phyloP scores from a whole-genome alignment of 2,113 vertebrate genomes.

The Ptilorrhoa leucosticta region DNA sequence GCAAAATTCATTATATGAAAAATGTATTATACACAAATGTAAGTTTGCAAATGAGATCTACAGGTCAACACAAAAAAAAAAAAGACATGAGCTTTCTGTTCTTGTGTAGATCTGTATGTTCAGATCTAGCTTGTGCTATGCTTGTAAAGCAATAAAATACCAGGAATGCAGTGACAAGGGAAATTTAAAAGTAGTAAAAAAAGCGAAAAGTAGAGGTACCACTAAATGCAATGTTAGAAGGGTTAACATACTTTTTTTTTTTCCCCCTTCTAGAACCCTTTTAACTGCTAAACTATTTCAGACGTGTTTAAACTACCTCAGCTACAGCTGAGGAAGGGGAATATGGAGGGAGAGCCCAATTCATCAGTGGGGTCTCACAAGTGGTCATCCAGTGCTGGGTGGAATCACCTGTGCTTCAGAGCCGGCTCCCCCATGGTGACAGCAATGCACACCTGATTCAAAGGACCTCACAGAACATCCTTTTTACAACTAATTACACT shows the following conservation, averaged over 20 bases:
- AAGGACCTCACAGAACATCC: not conserved
- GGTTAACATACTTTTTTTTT: not conserved
- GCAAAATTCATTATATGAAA: not conserved
- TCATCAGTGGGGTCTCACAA: fast-evolving
- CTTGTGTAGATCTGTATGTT: not conserved
- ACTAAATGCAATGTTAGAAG: not conserved
- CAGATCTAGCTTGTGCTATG: not conserved
- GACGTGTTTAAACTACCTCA: not conserved
- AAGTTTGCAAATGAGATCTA: not conserved
- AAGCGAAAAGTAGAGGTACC: not conserved
- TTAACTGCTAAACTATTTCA: not conserved
- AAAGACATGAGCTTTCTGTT: not conserved
- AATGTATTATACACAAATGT: not conserved
- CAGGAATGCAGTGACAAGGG: not conserved
- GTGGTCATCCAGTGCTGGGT: fast-evolving
- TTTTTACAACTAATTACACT: not conserved
- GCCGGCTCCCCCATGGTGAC: fast-evolving
- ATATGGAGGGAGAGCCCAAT: fast-evolving
- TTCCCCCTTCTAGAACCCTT: not conserved
- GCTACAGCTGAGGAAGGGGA: not conserved
- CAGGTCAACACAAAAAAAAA: not conserved
- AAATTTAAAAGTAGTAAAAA: not conserved
- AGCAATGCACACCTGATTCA: not conserved
- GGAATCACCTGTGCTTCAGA: not conserved
- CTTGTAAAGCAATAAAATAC: not conserved